Conservation (phyloP, 2,113 vertebrate genomes). For the Rhinopomastus cyanomelas region DNA sequence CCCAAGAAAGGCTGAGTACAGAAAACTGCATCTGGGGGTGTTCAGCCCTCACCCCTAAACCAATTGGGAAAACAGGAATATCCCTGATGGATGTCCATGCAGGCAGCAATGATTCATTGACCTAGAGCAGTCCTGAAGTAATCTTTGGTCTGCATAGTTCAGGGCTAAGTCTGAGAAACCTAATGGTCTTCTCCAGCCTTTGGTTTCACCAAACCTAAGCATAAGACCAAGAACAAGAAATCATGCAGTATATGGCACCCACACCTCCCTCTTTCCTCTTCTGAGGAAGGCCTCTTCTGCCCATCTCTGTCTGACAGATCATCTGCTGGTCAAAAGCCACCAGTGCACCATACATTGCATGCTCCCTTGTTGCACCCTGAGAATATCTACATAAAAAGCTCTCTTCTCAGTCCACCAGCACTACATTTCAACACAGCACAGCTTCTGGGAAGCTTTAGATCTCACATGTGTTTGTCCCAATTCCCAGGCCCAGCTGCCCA, state of each 20-base stretch:
- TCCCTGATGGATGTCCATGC: neutral
- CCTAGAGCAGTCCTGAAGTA: accelerated
- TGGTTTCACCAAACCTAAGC: neutral
- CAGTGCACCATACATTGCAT: accelerated
- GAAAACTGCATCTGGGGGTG: neutral
- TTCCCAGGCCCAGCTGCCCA: slow-evolving; percentile 49
- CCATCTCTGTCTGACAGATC: neutral
- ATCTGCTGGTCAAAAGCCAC: neutral
- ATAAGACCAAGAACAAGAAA: neutral
- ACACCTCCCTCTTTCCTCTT: neutral
- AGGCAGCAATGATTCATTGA: neutral
- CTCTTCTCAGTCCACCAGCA: neutral
- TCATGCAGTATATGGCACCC: neutral
- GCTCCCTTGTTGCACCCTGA: accelerated
- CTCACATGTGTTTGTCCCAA: slow-evolving; percentile 26
- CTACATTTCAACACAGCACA: neutral
- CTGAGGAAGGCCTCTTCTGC: neutral
- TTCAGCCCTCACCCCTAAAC: neutral
- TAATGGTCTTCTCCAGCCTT: neutral
- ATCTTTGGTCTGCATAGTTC: neutral
- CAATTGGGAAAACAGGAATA: neutral
- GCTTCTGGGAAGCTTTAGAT: slow-evolving; percentile 62
- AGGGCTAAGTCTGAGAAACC: neutral
- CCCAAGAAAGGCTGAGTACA: neutral
- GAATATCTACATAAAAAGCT: neutral